phyloP scores from a whole-genome alignment of 2,797 vertebrate genomes.

The Vipera latastei region DNA sequence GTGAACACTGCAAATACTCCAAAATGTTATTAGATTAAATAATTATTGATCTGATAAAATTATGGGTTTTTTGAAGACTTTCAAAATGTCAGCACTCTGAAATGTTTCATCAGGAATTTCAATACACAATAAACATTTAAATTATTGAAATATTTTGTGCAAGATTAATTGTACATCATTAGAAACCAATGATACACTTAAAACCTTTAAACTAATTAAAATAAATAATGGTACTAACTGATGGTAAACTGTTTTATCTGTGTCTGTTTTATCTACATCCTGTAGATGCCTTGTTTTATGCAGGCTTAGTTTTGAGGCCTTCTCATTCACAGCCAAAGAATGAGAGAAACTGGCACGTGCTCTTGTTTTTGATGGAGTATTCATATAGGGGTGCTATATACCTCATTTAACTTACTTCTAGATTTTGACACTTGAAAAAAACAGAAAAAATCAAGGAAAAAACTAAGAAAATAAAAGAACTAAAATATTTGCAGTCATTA shows the following conservation, averaged over 20 bases:
- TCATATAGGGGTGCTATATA: slow-evolving; percentile 28
- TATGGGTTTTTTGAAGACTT: slow-evolving; percentile 30
- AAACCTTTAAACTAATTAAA: background rate
- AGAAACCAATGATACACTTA: background rate
- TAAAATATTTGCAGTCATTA: slow-evolving; percentile 40
- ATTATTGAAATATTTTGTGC: slow-evolving; percentile 24
- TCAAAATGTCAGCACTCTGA: slow-evolving; percentile 34
- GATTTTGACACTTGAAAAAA: slow-evolving; percentile 30
- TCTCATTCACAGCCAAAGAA: background rate
- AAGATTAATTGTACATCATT: slow-evolving; percentile 18
- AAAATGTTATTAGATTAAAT: background rate
- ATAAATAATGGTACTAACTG: background rate
- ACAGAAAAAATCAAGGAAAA: slow-evolving; percentile 48
- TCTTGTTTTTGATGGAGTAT: slow-evolving; percentile 1
- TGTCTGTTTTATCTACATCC: background rate
- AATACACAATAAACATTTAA: slow-evolving; percentile 18
- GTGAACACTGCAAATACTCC: background rate
- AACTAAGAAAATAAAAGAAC: slow-evolving; percentile 32
- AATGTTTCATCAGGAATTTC: slow-evolving; percentile 26
- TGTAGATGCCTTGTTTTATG: background rate
- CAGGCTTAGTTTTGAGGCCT: background rate
- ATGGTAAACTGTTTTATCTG: background rate
- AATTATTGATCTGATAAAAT: slow-evolving; percentile 36
- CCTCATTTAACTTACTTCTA: slow-evolving; percentile 42
- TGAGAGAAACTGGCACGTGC: slow-evolving; percentile 1